Conservation (phyloP, 2,888 invertebrate species). For the Epirrita christyi region DNA sequence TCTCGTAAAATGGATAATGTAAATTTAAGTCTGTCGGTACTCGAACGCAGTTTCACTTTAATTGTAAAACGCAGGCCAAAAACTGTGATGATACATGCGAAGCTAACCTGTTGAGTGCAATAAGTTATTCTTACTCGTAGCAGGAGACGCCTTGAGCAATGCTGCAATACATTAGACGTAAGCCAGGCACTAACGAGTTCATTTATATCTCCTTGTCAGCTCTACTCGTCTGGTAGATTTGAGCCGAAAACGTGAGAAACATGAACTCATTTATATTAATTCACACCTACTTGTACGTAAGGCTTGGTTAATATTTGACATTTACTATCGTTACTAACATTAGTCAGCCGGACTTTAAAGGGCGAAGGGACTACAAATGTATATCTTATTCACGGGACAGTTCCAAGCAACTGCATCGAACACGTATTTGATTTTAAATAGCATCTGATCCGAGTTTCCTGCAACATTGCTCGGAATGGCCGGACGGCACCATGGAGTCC, state of each 20-base stretch:
- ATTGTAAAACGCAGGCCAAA: too few relatives aligned
- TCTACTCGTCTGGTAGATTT: slow-evolving; percentile 50
- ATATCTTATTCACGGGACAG: slow-evolving; percentile 35
- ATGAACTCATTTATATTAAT: slow-evolving; percentile 19
- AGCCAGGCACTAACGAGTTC: slow-evolving; percentile 61
- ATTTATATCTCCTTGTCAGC: slow-evolving; percentile 58
- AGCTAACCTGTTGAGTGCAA: slow-evolving; percentile 52
- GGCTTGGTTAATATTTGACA: too few relatives aligned
- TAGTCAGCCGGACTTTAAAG: slow-evolving; percentile 15
- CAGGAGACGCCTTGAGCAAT: slow-evolving; percentile 38
- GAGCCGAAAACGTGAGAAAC: slow-evolving; percentile 35
- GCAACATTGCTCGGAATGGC: slow-evolving; percentile 52
- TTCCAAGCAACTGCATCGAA: slow-evolving; percentile 37
- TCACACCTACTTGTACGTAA: slow-evolving; percentile 7
- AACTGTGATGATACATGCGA: slow-evolving; percentile 26
- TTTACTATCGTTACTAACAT: too few relatives aligned
- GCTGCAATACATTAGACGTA: slow-evolving; percentile 56
- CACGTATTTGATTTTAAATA: slow-evolving; percentile 60
- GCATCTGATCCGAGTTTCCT: slow-evolving; percentile 51
- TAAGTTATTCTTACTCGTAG: slow-evolving; percentile 40
- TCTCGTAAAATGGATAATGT: too few relatives aligned
- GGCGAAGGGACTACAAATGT: slow-evolving; percentile 6
- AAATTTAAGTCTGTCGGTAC: too few relatives aligned
- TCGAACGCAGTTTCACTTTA: too few relatives aligned
- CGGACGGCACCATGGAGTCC: slow-evolving; percentile 54